phyloP scores from a whole-genome alignment of 2,113 vertebrate genomes.

The Heterochromis multidens region DNA sequence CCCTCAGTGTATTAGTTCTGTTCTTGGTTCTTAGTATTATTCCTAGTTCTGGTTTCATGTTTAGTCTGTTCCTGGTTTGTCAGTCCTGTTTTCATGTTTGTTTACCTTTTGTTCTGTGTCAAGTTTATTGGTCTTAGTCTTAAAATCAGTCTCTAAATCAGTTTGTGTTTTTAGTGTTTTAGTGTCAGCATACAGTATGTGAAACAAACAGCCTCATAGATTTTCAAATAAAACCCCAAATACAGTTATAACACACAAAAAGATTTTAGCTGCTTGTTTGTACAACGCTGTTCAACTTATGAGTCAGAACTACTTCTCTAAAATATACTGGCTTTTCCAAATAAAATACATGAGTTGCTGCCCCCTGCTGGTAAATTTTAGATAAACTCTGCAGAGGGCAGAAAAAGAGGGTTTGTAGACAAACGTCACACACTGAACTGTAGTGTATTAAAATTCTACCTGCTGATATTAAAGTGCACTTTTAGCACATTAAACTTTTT shows the following conservation, averaged over 20 bases:
- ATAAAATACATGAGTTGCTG: not conserved
- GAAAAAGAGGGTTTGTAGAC: no score
- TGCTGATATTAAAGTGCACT: not conserved
- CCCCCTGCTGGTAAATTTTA: not conserved
- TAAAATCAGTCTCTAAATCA: no score
- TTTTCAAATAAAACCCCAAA: not conserved
- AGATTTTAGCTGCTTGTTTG: not conserved
- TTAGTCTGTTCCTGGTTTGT: no score
- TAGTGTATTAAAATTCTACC: not conserved
- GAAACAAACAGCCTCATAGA: not conserved
- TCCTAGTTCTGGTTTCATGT: no score
- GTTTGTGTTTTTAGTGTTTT: not conserved
- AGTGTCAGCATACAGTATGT: not conserved
- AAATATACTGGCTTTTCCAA: not conserved
- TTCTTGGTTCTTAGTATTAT: no score
- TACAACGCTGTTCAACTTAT: not conserved
- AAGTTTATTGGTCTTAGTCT: no score
- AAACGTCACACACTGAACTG: not conserved
- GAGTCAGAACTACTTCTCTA: not conserved
- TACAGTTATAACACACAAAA: not conserved
- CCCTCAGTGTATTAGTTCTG: no score
- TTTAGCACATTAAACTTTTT: not conserved
- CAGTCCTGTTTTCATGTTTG: no score
- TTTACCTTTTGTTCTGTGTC: no score
- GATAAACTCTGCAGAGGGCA: not conserved